Percentiles rank a stretch among this genome's conserved stretches.
phyloP scores from a whole-genome alignment of 2,113 vertebrate genomes.

The Channa argus region DNA sequence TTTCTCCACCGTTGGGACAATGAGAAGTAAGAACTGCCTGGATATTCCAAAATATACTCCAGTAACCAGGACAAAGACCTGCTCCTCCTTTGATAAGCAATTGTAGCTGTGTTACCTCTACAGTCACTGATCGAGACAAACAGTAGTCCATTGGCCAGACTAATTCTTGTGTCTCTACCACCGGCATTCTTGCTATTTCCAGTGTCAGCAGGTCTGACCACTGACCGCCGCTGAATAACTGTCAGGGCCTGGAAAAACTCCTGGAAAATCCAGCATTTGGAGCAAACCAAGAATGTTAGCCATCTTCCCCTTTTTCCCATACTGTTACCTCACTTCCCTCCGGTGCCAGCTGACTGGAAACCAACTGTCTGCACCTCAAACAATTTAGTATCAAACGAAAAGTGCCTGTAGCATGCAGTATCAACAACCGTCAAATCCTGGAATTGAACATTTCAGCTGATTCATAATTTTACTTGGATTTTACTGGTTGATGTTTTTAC shows the following conservation, averaged over 20 bases:
- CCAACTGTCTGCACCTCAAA: not conserved
- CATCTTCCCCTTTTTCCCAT: constrained; percentile 54
- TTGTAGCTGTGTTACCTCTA: constrained; percentile 26
- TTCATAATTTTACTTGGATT: no score
- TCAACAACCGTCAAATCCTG: not conserved
- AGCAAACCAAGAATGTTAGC: constrained; percentile 63
- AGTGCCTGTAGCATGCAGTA: not conserved
- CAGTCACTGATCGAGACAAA: constrained; percentile 58
- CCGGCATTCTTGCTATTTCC: constrained; percentile 74
- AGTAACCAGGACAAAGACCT: not conserved
- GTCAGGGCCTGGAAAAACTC: constrained; percentile 81
- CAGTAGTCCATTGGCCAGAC: constrained; percentile 54
- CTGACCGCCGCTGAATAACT: constrained; percentile 76
- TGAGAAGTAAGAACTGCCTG: constrained; percentile 31
- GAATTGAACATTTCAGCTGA: no score
- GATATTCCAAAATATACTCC: constrained; percentile 18
- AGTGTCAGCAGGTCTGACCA: constrained; percentile 80
- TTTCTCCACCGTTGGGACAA: constrained; percentile 54
- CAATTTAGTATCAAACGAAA: constrained; percentile 3
- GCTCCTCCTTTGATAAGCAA: constrained; percentile 27
- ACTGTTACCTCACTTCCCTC: constrained; percentile 48
- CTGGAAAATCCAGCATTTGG: constrained; percentile 71
- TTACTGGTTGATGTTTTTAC: no score
- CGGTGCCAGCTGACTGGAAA: constrained; percentile 43
- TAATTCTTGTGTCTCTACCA: constrained; percentile 69